Evolutionary conservation across 2,113 vertebrate genomes (phyloP), one percentile per base, ranked within the genome.

Genomic region (Tychaedon coryphoeus): DNA sequence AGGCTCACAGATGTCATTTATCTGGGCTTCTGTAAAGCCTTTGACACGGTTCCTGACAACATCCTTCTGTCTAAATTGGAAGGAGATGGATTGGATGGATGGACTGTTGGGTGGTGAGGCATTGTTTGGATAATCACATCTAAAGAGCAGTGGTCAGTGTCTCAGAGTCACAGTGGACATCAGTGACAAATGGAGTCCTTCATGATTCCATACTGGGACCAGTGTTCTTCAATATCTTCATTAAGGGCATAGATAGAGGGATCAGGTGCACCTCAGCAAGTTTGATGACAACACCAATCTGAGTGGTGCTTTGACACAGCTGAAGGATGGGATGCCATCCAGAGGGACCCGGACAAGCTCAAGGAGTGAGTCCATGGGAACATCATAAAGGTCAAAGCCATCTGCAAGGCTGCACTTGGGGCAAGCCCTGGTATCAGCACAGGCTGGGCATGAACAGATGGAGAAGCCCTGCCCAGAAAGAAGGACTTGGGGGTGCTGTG

Each of bases 351-450:
- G 0, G n/a, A 54, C 14, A 75, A 61, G 11, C 20, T 40, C 0
- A 0, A 31, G 40, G 14, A 13, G 2, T 13, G 13, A 24, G 8
- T 4, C 26, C 2, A 6, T 23, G 40, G 17, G 29, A 61, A 26
- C 48, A 25, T 19, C 29, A 47, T 22, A 1, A 67, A 4, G 20
- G 53, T 67, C 34, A n/a, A 81, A n/a, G 6, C 9, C 45, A 31
- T 2, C 8, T 25, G 14, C n/a, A 4, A 3, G 4, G 16, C 47
- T 82, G 29, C 19, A 40, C 17, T 14, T 10, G 24, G 5, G 7
- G 0, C 53, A 61, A 1, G 1, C 3, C 43, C 56, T 3, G 5
- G 20, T 38, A 15, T 1, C 28, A 50, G 22, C 34, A 5, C 45
- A 50, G 34, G 57, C 57, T 38, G 56, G 56, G 73, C 11, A 40